Evolutionary conservation across 2,888 invertebrate genomes (phyloP).

Genomic region (Griposia aprilina): DNA sequence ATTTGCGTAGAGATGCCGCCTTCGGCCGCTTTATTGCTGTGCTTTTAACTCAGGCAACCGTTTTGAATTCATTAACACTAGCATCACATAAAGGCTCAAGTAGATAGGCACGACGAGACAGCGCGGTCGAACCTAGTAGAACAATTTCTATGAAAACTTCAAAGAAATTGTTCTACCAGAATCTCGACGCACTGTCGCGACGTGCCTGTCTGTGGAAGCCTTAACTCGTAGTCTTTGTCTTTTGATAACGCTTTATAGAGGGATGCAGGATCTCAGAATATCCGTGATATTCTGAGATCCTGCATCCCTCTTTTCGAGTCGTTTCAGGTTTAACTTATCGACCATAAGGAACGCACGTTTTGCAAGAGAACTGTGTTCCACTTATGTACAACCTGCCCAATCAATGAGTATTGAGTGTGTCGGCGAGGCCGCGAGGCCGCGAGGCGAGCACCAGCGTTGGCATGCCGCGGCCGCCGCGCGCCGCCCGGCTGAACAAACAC

Average conservation of each 20-base stretch:
- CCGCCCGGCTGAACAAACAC: slow-evolving; percentile 62
- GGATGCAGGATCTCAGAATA: neutral
- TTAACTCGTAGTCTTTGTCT: too few species aligned
- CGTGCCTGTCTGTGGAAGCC: too few species aligned
- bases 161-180: too few species aligned
- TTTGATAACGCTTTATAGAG: too few species aligned
- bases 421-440: slow-evolving; percentile 8
- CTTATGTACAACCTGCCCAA: slow-evolving; percentile 11
- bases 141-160: too few species aligned
- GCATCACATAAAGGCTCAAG: too few species aligned
- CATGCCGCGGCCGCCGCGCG: neutral
- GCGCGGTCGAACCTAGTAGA: too few species aligned
- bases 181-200: too few species aligned
- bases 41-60: too few species aligned
- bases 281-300: neutral
- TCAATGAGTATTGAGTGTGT: slow-evolving; percentile 6
- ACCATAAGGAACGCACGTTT: neutral
- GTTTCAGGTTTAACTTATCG: slow-evolving; percentile 9
- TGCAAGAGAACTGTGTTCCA: neutral
- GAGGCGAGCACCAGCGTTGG: slow-evolving; percentile 58
- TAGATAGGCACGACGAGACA: too few species aligned
- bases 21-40: neutral
- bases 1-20: slow-evolving; percentile 15
- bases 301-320: neutral
- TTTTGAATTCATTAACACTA: neutral